Evolutionary conservation across 92 coral and sea anemone species (phyloP), one percentile per base, ranked within the genome.

Genomic region (Micromussa lordhowensis): DNA sequence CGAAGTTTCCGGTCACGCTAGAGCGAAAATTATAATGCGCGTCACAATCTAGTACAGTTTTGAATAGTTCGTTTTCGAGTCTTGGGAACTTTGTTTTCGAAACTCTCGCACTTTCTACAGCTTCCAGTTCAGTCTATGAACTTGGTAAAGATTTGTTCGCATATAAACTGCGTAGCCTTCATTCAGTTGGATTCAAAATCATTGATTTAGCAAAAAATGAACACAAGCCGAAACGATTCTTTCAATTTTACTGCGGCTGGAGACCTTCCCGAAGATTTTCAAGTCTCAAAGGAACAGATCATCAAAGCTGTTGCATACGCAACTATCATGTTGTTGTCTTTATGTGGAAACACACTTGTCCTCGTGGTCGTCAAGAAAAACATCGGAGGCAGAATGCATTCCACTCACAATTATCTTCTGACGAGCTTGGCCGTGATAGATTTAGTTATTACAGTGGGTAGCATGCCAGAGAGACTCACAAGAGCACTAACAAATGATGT

Each of bases 381-480:
- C 77, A 84, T 85, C 49, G 92, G 94, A 51, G 90, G 90, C 28
- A 82, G 85, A 19, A 69, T 92, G 80, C 90, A 90, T 15, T 92
- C 92, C 3, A 90, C 81, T 13, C 89, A 92, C 63, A 78, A 71
- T 73, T 84, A 91, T 48, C 90, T 92, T 35, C 87, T 92, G 34
- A 73, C 87, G 1, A 92, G 94, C 64, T 57, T 92, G 80, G 94
- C 94, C 2, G 80, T 79, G 2, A 85, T 85, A 30, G 94, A 92
- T 58, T 77, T 92, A 55, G 68, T 75, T 10, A 85, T 92, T 68
- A 79, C 94, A 31, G 59, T 92, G 51, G 92, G 94, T 2, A 92
- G 90, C 29, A 79, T 89, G 74, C 94, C 92, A 6, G 94, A 92
- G 57, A 64, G 94, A 57, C 69, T 92, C 19, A 82, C 88, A 53